phyloP scores from a whole-genome alignment of 2,113 vertebrate species.

The Malurus cyaneus region DNA sequence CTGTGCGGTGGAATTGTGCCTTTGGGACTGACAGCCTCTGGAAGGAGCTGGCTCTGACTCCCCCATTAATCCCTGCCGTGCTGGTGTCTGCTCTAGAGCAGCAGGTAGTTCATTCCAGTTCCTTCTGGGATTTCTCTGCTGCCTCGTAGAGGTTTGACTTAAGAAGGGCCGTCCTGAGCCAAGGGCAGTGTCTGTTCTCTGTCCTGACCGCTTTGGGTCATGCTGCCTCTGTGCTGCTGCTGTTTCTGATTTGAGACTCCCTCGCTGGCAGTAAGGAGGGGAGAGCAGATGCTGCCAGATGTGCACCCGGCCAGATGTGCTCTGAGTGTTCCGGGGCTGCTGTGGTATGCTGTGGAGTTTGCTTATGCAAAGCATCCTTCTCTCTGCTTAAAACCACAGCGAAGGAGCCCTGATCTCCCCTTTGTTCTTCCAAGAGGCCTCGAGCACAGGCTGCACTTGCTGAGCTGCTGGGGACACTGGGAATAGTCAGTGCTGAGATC shows the following conservation, averaged over 20 bases:
- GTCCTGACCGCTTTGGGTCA: background rate
- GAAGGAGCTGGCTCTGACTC: background rate
- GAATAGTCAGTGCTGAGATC: background rate
- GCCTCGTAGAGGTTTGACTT: background rate
- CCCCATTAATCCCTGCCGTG: background rate
- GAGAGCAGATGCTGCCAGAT: constrained; percentile 22
- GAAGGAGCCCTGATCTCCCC: background rate
- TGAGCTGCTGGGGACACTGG: background rate
- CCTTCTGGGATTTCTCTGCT: background rate
- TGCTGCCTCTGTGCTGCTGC: background rate
- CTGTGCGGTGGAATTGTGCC: background rate
- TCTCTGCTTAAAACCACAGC: background rate
- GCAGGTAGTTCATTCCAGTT: background rate
- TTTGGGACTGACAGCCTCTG: background rate
- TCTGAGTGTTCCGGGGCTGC: background rate
- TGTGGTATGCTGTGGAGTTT: background rate
- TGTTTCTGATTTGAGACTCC: background rate
- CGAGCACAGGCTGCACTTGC: background rate
- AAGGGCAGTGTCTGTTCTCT: background rate
- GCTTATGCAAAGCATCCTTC: background rate
- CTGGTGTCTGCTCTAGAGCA: background rate
- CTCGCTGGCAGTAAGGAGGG: background rate
- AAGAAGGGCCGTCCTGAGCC: accelerated
- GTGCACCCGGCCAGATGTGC: constrained; percentile 15
- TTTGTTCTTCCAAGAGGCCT: background rate